Evolutionary conservation across 2,888 invertebrate species (phyloP), one percentile per base, ranked within the genome.

Genomic region (Pimpla rufipes): DNA sequence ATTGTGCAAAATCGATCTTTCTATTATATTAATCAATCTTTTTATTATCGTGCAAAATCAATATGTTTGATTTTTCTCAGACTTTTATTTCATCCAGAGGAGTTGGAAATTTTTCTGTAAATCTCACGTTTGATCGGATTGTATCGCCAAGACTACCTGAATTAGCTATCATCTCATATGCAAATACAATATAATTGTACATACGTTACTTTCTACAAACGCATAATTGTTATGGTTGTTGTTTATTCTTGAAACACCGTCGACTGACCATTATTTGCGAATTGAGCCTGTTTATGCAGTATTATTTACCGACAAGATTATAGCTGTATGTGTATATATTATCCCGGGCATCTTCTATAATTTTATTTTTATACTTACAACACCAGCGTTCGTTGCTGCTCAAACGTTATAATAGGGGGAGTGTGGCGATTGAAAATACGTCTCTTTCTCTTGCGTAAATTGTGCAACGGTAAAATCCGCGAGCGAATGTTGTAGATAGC

Each of bases 311-410:
- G 18, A n/a, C 16, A 59, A 37, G 37, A 11, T 18, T 37, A 62
- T 18, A 71, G 42, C 16, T 55, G n/a, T 29, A 16, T 59, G 2
- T 57, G 40, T 45, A 59, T 35, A 73, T 73, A 71, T 71, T 59
- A 59, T 73, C 59, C n/a, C 29, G 59, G 7, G 21, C 45, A 42
- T 71, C 57, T 10, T 40, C 16, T 40, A 29, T n/a, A n/a, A n/a
- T n/a, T 57, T 71, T 71, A 71, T 71, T 71, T 71, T 71, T 57
- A 13, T 71, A 73, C 59, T 55, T 71, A 29, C 23, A 16, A 16
- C 57, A 2, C n/a, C 29, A 45, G 42, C 23, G 40, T 57, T 55
- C 42, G 37, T 71, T 16, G 11, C 23, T 29, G 23, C n/a, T 6
- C 7, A 16, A 71, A 21, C n/a, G 16, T 21, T 21, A 11, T 11